Evolutionary conservation across 1,140 invertebrate genomes (phyloP), one percentile per base, ranked within the genome.

Genomic region (Drosophila ficusphila): DNA sequence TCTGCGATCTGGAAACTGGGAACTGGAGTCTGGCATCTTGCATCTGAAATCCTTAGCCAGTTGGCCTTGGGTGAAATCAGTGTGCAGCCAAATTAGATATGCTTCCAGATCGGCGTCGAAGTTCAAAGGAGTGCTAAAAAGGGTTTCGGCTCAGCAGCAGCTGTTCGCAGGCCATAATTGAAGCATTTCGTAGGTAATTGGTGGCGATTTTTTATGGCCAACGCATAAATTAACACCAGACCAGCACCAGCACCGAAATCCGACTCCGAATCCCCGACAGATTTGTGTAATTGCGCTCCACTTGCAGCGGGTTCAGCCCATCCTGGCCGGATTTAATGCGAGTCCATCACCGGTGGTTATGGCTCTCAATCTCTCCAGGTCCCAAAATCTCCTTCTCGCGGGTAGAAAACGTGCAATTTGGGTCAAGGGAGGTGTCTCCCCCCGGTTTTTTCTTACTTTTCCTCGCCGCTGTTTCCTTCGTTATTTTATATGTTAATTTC

Each of bases 141-240:
- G 81, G 82, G 73, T 88, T 88, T 70, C 79, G 54, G 58, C 64
- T 51, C 70, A 56, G 41, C 74, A 67, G 79, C 79, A 86, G 82
- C 77, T 88, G 82, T 82, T 88, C 69, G 81, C 78, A 64, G 77
- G 31, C 82, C 74, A 88, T 86, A 86, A 86, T 86, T 86, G 82
- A 86, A 77, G 82, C 70, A 86, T 88, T 82, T 76, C 82, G 44
- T 62, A 19, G 69, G 82, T 86, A 86, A 86, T 86, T 88, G 82
- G 73, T 67, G 73, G 77, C 61, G 76, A 86, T 86, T 86, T 88
- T 81, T 86, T 85, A 75, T 51, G 72, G 33, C 42, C 69, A 86
- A 86, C 83, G 82, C 82, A 86, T 86, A 88, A 88, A 88, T 88
- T 88, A 88, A 88, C 82, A 88, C 83, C 82, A 86, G 72, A 54